Percentiles rank a stretch among this genome's conserved stretches.
Conservation (phyloP, 2,113 vertebrate species). For the Austrofundulus limnaeus region DNA sequence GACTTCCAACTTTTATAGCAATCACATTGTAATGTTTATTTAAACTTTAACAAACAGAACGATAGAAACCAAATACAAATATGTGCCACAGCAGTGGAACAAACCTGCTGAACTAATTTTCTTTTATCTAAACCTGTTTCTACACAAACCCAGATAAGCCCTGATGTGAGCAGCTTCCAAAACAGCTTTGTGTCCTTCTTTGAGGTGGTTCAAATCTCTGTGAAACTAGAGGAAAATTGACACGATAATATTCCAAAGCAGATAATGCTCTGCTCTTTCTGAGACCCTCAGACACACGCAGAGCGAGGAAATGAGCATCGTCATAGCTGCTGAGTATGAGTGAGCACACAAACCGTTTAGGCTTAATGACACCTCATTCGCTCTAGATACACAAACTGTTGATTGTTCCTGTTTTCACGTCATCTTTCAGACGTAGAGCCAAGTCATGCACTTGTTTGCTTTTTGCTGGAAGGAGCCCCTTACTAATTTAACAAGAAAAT, state of each 20-base stretch:
- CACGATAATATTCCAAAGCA: slow-evolving; percentile 16
- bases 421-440: slow-evolving; percentile 14
- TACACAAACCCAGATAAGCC: not conserved
- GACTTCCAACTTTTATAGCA: no score
- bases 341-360: slow-evolving; percentile 19
- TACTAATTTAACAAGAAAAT: slow-evolving; percentile 53
- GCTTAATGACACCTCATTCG: slow-evolving; percentile 14
- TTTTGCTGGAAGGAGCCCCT: slow-evolving; percentile 38
- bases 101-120: no score
- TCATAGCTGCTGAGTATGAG: slow-evolving; percentile 21
- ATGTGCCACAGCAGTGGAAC: no score
- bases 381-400: slow-evolving; percentile 51
- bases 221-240: slow-evolving; percentile 33
- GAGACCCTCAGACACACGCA: slow-evolving; percentile 14
- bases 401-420: slow-evolving; percentile 48
- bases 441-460: slow-evolving; percentile 54
- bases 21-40: no score
- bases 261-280: slow-evolving; percentile 19
- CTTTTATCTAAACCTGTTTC: not conserved
- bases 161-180: slow-evolving; percentile 1
- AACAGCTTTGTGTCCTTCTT: slow-evolving; percentile 28
- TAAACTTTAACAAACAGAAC: no score
- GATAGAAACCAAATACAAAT: no score
- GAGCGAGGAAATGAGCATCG: slow-evolving; percentile 25
- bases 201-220: slow-evolving; percentile 34